Evolutionary conservation across 64 coral and sea anemone species (phyloP), one percentile per base, ranked within the genome.

Genomic region (Dendrophyllia cribrosa): DNA sequence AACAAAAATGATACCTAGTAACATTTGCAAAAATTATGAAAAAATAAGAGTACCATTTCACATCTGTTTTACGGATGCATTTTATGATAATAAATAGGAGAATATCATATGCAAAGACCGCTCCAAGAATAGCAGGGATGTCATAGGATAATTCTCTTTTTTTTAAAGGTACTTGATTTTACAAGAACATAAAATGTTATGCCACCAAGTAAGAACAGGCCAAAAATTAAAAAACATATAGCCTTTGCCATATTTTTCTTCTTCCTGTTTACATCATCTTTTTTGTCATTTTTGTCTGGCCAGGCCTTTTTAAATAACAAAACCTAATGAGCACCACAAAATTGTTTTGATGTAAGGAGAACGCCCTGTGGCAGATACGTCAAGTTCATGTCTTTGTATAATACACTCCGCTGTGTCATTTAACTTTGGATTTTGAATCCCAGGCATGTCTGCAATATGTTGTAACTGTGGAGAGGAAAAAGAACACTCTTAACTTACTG

Each of bases 351-450:
- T 74, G 70, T 46, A 74, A 74, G 70, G 43, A 74, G 24, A 16
- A 10, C 26, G 11, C 47, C 43, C 70, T 45, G 70, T 24, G 0
- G 70, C 70, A 44, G 26, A 24, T 47, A 74, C 15, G 43, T 74
- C 15, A 44, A 26, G 70, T 26, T 74, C 44, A 47, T 74, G 70
- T 44, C 70, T 34, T 11, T 74, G 70, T 46, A 74, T 49, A 74
- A 74, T 9, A 74, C 70, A 74, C 43, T 47, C 43, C 0, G 70
- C 70, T 74, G 70, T 74, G 43, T 74, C 34, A 34, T 34, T 74
- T 14, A 74, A 43, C 7, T 74, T 13, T 74, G 70, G 70, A 74
- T 74, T 26, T 74, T 25, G 70, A 74, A 74, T 74, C 25, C 70
- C 70, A 46, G 70, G 70, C 43, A 24, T 74, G 7, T 46, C 34